Conservation (phyloP, 2,797 vertebrate species). For the Oreortyx pictus region DNA sequence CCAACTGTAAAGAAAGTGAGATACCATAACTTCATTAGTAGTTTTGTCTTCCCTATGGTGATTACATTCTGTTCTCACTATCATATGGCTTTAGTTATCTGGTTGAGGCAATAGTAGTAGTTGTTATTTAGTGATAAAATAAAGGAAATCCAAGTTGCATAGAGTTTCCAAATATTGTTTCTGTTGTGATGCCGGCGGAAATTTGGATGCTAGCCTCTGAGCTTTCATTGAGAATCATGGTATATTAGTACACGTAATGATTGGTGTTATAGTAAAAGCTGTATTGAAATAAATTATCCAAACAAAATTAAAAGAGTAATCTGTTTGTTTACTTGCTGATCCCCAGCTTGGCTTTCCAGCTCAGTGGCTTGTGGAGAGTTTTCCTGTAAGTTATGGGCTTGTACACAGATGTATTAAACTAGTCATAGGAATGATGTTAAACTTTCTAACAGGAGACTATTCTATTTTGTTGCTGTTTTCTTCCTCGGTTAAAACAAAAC, state of each 20-base stretch:
- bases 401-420: not conserved
- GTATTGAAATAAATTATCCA: constrained; percentile 30
- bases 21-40: not conserved
- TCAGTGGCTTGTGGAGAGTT: constrained; percentile 33
- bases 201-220: not conserved
- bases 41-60: not conserved
- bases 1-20: not conserved
- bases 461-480: not conserved
- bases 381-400: constrained; percentile 2
- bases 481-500: not conserved
- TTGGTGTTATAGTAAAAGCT: not conserved
- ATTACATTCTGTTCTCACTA: not conserved
- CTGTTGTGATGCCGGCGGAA: not conserved
- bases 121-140: not conserved
- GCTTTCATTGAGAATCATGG: constrained; percentile 19
- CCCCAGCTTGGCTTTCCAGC: constrained; percentile 30
- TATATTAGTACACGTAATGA: constrained; percentile 23
- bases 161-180: not conserved
- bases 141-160: not conserved
- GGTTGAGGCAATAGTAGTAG: not conserved
- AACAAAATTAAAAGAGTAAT: constrained; percentile 14
- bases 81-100: not conserved
- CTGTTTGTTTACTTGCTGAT: constrained; percentile 53
- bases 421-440: not conserved
- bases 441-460: not conserved